Conservation (phyloP, 2,113 vertebrate genomes). For the Muscicapa adusta region DNA sequence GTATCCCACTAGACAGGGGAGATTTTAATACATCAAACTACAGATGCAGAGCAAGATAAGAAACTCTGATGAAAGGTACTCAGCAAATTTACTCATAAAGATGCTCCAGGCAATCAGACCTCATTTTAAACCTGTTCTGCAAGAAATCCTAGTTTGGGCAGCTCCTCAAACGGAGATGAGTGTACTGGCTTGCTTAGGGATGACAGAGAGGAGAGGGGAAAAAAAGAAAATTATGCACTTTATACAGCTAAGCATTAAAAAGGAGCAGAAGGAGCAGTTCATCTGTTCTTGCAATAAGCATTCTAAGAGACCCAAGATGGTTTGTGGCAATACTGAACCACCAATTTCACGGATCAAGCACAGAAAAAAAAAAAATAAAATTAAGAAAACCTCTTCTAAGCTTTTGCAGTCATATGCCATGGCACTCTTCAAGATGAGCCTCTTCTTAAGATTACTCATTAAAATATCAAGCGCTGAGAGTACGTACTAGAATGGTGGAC, state of each 20-base stretch:
- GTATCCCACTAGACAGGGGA: not conserved
- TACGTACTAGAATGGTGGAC: not conserved
- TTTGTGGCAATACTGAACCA: not conserved
- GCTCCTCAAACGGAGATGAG: not conserved
- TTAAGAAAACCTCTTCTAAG: not conserved
- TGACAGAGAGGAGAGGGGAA: not conserved
- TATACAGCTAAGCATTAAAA: not conserved
- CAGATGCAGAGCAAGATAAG: not conserved
- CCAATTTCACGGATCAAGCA: not conserved
- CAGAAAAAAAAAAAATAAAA: not conserved
- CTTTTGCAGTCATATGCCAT: not conserved
- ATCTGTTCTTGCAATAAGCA: not conserved
- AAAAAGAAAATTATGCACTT: not conserved
- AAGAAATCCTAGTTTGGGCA: conserved; percentile 29
- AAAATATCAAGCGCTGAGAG: not conserved
- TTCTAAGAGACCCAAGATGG: fast-evolving
- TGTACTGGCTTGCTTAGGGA: not conserved
- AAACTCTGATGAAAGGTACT: not conserved
- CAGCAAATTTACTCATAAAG: not conserved
- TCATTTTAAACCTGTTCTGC: conserved; percentile 48
- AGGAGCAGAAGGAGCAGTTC: not conserved
- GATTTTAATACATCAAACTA: not conserved
- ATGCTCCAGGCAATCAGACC: conserved; percentile 13
- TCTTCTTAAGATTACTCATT: not conserved
- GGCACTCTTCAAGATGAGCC: not conserved